Evolutionary conservation across 1,140 invertebrate species (phyloP).

Genomic region (Drosophila nigrodunni): DNA sequence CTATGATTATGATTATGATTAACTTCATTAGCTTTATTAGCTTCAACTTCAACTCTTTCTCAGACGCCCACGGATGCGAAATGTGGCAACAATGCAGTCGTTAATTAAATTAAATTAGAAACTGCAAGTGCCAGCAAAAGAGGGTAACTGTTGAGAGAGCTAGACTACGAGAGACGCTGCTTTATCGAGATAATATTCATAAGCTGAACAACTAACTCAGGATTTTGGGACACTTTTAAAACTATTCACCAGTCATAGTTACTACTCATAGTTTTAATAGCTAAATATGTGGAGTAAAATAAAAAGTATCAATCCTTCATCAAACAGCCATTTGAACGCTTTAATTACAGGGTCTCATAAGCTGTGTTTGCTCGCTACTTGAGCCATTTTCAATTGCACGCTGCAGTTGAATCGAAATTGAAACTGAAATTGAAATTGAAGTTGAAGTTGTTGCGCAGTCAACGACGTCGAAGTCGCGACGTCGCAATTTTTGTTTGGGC

Average conservation of each 20-base stretch:
- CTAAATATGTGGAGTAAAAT: no score
- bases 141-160: not conserved
- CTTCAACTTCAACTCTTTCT: not conserved
- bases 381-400: constrained; percentile 53
- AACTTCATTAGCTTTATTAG: constrained; percentile 32
- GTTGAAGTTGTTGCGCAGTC: constrained; percentile 47
- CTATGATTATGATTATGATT: constrained; percentile 16
- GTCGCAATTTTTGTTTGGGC: constrained; percentile 30
- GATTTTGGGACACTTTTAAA: no score
- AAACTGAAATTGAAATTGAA: constrained; percentile 19
- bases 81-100: constrained; percentile 11
- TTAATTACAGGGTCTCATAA: no score
- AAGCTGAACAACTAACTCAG: no score
- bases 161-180: not conserved
- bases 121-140: not conserved
- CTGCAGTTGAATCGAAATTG: constrained; percentile 19
- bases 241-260: no score
- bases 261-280: no score
- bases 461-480: constrained; percentile 15
- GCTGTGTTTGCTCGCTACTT: constrained; percentile 4
- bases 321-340: no score
- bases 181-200: no score
- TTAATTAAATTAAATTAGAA: constrained; percentile 47
- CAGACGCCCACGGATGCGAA: constrained; percentile 50
- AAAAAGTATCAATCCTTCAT: no score